These are phyloP conservation scores for Coccyzus lansbergi DNA, from an alignment of 2,797 vertebrate genomes.

Conservation along the genomic window DNA sequence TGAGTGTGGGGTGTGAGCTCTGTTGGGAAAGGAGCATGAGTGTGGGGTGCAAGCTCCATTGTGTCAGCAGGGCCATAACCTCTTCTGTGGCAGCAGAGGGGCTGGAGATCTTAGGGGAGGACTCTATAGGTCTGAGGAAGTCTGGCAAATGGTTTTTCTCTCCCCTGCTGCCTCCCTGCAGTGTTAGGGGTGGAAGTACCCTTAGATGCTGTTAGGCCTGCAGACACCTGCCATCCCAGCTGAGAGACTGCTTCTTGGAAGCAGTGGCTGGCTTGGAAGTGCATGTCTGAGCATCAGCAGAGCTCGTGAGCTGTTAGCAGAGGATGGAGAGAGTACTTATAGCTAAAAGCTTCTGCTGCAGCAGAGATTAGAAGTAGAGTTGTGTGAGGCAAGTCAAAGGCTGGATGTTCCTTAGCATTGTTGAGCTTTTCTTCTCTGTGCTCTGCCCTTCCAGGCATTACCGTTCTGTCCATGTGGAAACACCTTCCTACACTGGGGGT, in stretches of 20 bases:
- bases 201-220: too few relatives aligned
- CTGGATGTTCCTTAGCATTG: not conserved
- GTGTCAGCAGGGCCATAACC: too few relatives aligned
- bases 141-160: too few relatives aligned
- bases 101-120: not conserved
- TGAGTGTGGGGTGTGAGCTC: too few relatives aligned
- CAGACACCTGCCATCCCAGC: rapidly evolving
- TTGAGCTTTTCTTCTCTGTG: not conserved
- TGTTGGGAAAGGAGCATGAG: too few relatives aligned
- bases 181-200: rapidly evolving
- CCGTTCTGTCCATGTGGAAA: slow-evolving; percentile 91
- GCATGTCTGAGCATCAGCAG: not conserved
- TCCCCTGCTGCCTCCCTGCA: rapidly evolving
- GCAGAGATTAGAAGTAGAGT: not conserved
- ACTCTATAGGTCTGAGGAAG: rapidly evolving
- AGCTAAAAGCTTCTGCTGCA: rapidly evolving
- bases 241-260: not conserved
- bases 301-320: not conserved
- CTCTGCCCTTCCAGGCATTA: slow-evolving; percentile 82
- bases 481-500: slow-evolving; percentile 93
- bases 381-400: not conserved
- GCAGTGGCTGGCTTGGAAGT: not conserved
- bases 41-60: too few relatives aligned
- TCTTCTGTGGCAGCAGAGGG: too few relatives aligned
- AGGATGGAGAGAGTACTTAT: not conserved